These are phyloP conservation scores for Zosterops japonicus DNA, from an alignment of 2,113 vertebrate species.

Conservation along the genomic window DNA sequence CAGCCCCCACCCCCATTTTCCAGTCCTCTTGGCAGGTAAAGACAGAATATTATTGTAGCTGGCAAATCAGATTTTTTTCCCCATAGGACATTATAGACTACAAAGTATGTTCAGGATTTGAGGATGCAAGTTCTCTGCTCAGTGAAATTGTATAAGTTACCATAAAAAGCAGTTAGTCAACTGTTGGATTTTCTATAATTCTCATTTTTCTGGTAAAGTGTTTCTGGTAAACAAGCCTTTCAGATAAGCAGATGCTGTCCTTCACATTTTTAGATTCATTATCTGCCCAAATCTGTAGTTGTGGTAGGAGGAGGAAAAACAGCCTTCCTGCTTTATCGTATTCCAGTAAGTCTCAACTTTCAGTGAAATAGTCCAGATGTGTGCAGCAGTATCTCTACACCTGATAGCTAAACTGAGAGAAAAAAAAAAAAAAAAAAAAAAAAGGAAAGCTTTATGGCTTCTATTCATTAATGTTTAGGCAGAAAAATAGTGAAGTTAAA, in stretches of 20 bases:
- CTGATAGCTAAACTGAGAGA: neutral
- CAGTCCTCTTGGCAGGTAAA: neutral
- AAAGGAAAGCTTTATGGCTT: neutral
- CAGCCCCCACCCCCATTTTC: neutral
- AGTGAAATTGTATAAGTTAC: neutral
- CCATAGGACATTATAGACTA: neutral
- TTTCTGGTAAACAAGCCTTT: neutral
- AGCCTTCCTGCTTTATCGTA: neutral
- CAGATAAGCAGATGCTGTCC: neutral
- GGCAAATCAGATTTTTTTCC: neutral
- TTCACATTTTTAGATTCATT: neutral
- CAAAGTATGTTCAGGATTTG: neutral
- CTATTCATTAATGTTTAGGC: neutral
- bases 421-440: neutral
- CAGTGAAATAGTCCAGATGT: conserved; percentile 1
- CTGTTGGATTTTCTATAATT: neutral
- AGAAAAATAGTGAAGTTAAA: neutral
- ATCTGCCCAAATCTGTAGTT: neutral
- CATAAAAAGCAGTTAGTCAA: neutral
- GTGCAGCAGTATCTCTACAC: neutral
- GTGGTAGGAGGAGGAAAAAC: neutral
- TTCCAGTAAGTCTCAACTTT: neutral
- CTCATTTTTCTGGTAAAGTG: neutral
- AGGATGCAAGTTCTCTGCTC: neutral
- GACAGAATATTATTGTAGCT: neutral